Evolutionary conservation across 2,888 invertebrate species (phyloP).

Genomic region (Caenorhabditis auriculariae): DNA sequence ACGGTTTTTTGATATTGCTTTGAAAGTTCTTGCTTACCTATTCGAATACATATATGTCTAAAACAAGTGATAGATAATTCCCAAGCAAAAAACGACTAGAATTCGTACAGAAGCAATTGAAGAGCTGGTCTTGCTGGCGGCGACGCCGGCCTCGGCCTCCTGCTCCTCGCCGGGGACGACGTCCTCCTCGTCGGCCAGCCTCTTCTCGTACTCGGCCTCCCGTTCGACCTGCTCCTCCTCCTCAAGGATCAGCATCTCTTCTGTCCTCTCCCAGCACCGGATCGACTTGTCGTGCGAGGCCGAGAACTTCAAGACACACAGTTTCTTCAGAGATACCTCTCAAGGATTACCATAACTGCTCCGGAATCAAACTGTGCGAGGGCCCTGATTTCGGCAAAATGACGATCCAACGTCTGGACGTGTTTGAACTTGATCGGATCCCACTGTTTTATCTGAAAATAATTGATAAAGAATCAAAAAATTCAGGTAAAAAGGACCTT

Average conservation of each 20-base stretch:
- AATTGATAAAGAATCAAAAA: not conserved
- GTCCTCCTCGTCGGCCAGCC: constrained; percentile 65
- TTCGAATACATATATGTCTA: too few species aligned
- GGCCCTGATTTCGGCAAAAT: constrained; percentile 52
- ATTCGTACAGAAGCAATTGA: constrained; percentile 70
- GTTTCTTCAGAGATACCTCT: constrained; percentile 66
- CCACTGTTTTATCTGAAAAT: constrained; percentile 82
- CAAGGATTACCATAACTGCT: constrained; percentile 44
- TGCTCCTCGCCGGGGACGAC: constrained; percentile 66
- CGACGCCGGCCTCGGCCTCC: constrained; percentile 74
- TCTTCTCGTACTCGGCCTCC: constrained; percentile 66
- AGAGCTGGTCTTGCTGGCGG: constrained; percentile 83
- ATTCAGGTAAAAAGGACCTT: constrained; percentile 64
- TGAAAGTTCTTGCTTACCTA: too few species aligned
- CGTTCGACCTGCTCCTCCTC: constrained; percentile 78
- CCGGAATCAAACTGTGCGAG: constrained; percentile 46
- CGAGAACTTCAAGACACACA: constrained; percentile 65
- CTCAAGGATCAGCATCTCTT: constrained; percentile 86
- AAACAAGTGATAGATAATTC: too few species aligned
- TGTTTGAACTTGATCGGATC: constrained; percentile 88
- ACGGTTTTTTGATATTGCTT: too few species aligned
- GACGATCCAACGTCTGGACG: constrained; percentile 79
- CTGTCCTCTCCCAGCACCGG: constrained; percentile 81
- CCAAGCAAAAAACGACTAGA: too few species aligned
- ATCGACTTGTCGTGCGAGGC: constrained; percentile 86